Conservation (phyloP, 2,113 vertebrate genomes). For the Hyaena hyaena region DNA sequence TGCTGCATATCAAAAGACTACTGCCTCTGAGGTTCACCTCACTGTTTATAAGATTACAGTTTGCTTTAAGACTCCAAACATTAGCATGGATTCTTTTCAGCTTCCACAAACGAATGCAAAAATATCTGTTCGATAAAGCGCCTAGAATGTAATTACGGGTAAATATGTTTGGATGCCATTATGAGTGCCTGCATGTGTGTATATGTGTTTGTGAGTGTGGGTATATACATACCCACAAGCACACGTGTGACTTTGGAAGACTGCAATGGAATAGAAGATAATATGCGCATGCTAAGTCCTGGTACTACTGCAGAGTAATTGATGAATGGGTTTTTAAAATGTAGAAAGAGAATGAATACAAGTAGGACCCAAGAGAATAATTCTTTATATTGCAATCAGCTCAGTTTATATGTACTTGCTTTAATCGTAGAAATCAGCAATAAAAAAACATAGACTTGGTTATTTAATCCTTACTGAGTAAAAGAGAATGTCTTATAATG, state of each 20-base stretch:
- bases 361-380: slow-evolving; percentile 86
- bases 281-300: slow-evolving; percentile 69
- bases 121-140: slow-evolving; percentile 7
- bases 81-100: slow-evolving; percentile 52
- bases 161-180: slow-evolving; percentile 42
- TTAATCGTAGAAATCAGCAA: slow-evolving; percentile 85
- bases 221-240: neutral
- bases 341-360: slow-evolving; percentile 85
- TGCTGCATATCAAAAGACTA: slow-evolving; percentile 80
- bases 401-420: slow-evolving; percentile 82
- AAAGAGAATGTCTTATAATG: slow-evolving; percentile 71
- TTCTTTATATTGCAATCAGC: slow-evolving; percentile 87
- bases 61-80: slow-evolving; percentile 74
- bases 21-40: slow-evolving; percentile 70
- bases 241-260: slow-evolving; percentile 47
- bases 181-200: neutral
- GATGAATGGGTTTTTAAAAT: slow-evolving; percentile 87
- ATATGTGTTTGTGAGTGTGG: neutral
- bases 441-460: slow-evolving; percentile 82
- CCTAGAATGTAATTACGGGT: slow-evolving; percentile 37
- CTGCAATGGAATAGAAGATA: slow-evolving; percentile 72
- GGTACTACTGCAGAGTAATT: slow-evolving; percentile 81
- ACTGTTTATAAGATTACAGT: slow-evolving; percentile 75
- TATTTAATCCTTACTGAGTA: slow-evolving; percentile 85
- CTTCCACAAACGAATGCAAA: slow-evolving; percentile 21